These are phyloP conservation scores for Pterobdella sp. DNA, from an alignment of 2,888 invertebrate species.

Conservation along the genomic window DNA sequence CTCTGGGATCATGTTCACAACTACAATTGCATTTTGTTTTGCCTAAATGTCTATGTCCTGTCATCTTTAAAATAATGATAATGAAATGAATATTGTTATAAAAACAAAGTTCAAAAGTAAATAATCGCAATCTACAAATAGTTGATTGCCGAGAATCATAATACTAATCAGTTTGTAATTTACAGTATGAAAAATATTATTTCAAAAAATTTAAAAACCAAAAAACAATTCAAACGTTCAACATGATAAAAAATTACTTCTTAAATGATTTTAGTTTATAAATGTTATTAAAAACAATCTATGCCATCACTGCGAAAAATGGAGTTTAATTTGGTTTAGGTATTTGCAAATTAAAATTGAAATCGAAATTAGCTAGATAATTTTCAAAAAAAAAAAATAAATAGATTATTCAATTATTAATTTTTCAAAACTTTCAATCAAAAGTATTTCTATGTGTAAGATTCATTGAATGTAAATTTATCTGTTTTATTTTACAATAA, in stretches of 20 bases:
- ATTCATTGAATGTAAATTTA: background rate
- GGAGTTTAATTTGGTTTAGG: constrained; percentile 28
- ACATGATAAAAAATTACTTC: too few species aligned
- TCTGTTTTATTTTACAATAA: constrained; percentile 10
- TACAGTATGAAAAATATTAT: background rate
- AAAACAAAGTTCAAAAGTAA: too few species aligned
- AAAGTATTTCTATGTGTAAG: background rate
- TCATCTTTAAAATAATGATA: constrained; percentile 14
- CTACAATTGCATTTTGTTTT: constrained; percentile 33
- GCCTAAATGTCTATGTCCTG: constrained; percentile 30
- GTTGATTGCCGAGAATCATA: too few species aligned
- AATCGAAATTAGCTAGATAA: background rate
- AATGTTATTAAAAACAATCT: too few species aligned
- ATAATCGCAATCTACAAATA: too few species aligned
- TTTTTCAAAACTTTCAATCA: background rate
- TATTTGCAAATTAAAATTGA: constrained; percentile 12
- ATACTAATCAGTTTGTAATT: background rate
- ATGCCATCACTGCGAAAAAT: constrained; percentile 12
- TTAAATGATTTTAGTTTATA: too few species aligned
- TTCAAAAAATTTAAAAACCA: background rate
- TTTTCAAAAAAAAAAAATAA: background rate
- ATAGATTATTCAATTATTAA: background rate
- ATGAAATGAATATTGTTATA: too few species aligned
- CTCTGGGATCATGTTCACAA: constrained; percentile 43
- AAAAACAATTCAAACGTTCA: constrained; percentile 8